Evolutionary conservation across 35 echinoderm and acorn worm genomes (phyloP).

Genomic region (Chiridota heheva): DNA sequence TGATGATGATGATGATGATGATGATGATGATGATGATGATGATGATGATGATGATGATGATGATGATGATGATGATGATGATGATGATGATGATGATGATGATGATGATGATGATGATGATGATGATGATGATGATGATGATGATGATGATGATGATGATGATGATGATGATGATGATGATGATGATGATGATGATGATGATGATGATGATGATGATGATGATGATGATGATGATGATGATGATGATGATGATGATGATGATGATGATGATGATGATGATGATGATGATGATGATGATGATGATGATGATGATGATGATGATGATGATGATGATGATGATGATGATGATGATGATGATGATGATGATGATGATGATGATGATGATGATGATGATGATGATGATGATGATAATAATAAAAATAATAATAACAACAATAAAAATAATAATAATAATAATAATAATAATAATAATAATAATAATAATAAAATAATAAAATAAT

Average conservation of each 20-base stretch:
- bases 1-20: not conserved
- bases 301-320: slow-evolving; percentile 17
- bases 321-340: slow-evolving; percentile 21
- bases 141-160: slow-evolving; percentile 6
- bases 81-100: slow-evolving; percentile 5
- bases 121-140: slow-evolving; percentile 5
- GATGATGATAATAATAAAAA: not conserved
- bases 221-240: slow-evolving; percentile 20
- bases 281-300: slow-evolving; percentile 9
- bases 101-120: slow-evolving; percentile 4
- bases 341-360: slow-evolving; percentile 30
- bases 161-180: slow-evolving; percentile 6
- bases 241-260: not conserved
- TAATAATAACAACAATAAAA: not conserved
- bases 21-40: slow-evolving; percentile 2
- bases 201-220: slow-evolving; percentile 6
- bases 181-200: slow-evolving; percentile 6
- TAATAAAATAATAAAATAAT: not conserved
- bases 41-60: slow-evolving; percentile 5
- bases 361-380: slow-evolving; percentile 23
- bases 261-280: not conserved
- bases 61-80: slow-evolving; percentile 4
- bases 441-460: not conserved
- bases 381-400: slow-evolving; percentile 20
- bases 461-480: not conserved